Percentiles rank a stretch among this genome's conserved stretches.
Evolutionary conservation across 2,888 invertebrate genomes (phyloP).

Genomic region (Lamproptera curius): DNA sequence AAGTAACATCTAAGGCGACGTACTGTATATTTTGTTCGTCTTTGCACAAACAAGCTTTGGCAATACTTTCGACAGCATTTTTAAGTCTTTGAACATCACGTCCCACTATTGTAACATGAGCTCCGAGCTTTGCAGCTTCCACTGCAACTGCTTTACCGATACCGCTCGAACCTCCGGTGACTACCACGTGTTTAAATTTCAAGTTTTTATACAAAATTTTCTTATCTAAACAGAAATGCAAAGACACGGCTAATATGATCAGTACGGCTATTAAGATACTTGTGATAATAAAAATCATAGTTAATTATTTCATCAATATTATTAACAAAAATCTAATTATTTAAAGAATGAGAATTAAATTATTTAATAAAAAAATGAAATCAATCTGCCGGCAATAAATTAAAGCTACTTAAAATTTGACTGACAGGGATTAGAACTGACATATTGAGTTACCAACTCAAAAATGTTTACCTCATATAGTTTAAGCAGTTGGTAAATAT

Average conservation of each 20-base stretch:
- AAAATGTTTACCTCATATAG: too few relatives aligned
- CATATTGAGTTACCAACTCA: too few relatives aligned
- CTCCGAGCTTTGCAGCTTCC: slow-evolving; percentile 87
- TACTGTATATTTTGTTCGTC: slow-evolving; percentile 74
- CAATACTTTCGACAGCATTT: slow-evolving; percentile 78
- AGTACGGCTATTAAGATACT: slow-evolving; percentile 29
- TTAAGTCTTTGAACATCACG: slow-evolving; percentile 85
- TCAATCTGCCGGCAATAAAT: too few relatives aligned
- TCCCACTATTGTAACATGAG: slow-evolving; percentile 94
- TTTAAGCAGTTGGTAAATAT: too few relatives aligned
- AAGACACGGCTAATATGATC: slow-evolving; percentile 29
- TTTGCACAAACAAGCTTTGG: slow-evolving; percentile 37
- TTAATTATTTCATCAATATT: too few relatives aligned
- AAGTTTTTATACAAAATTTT: slow-evolving; percentile 51
- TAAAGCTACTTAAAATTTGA: too few relatives aligned
- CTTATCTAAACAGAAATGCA: slow-evolving; percentile 45
- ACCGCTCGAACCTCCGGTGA: slow-evolving; percentile 97
- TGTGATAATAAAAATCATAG: slow-evolving; percentile 24
- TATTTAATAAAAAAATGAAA: too few relatives aligned
- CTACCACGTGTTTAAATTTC: slow-evolving; percentile 79
- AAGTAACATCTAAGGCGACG: slow-evolving; percentile 83
- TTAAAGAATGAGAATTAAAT: too few relatives aligned
- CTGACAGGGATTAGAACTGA: too few relatives aligned
- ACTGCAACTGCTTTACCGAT: slow-evolving; percentile 93
- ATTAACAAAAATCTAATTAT: too few relatives aligned